Conservation (phyloP, 2,888 invertebrate genomes). For the Eubasilissa splendida region DNA sequence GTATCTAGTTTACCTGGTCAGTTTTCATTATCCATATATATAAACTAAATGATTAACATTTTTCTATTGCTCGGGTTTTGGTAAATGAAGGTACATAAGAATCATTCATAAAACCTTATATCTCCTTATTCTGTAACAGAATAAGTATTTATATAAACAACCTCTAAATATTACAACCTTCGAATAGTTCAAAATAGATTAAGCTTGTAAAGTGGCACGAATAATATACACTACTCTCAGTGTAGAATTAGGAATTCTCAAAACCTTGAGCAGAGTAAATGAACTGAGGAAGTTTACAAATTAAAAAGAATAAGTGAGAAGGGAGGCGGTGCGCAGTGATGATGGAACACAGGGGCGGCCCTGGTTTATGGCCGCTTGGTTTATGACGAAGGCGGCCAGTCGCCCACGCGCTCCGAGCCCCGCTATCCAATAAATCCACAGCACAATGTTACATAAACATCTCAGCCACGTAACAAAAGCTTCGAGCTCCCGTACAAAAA, state of each 20-base stretch:
- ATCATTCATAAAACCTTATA: no score
- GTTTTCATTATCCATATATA: no score
- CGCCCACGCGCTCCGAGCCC: slow-evolving; percentile 42
- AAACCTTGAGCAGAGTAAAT: slow-evolving; percentile 1
- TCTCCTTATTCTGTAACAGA: no score
- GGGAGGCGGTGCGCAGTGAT: neutral
- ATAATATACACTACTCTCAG: neutral
- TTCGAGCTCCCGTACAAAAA: slow-evolving; percentile 29
- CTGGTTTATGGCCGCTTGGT: slow-evolving; percentile 15
- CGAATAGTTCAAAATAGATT: no score
- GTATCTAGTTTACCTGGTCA: no score
- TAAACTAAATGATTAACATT: no score
- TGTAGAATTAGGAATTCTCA: neutral
- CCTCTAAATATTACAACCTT: no score
- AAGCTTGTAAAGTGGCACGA: no score
- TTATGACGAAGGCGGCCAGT: slow-evolving; percentile 27
- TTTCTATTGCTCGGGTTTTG: no score
- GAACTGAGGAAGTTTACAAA: slow-evolving; percentile 14
- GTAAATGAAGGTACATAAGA: no score
- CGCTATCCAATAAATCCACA: slow-evolving; percentile 46
- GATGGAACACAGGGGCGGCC: slow-evolving; percentile 32
- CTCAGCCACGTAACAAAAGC: slow-evolving; percentile 52
- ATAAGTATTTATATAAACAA: no score
- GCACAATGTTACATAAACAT: slow-evolving; percentile 52
- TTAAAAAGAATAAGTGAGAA: slow-evolving; percentile 22